Percentiles rank a stretch among this genome's conserved stretches.
phyloP scores from a whole-genome alignment of 2,113 vertebrate genomes.

The Petromus typicus region DNA sequence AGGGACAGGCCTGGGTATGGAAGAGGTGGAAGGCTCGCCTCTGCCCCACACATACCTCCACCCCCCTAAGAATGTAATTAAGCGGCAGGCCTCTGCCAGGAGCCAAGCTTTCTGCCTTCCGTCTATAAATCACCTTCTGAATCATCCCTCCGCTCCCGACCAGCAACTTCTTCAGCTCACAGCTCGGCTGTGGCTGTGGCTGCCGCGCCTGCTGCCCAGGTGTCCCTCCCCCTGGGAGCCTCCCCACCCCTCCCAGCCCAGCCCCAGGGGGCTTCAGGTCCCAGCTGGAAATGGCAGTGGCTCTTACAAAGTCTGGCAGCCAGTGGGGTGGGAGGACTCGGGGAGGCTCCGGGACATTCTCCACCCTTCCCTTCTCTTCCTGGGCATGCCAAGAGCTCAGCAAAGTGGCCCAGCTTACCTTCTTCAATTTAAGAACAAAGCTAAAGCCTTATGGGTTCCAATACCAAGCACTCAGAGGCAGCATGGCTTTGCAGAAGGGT shows the following conservation, averaged over 20 bases:
- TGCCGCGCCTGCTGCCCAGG: constrained; percentile 57
- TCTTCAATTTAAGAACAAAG: not conserved
- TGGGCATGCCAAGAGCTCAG: not conserved
- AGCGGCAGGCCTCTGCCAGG: constrained; percentile 79
- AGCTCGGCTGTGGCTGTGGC: too few species aligned
- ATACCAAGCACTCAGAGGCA: not conserved
- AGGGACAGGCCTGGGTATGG: constrained; percentile 25
- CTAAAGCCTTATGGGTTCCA: not conserved
- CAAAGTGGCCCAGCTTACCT: not conserved
- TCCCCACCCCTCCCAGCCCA: not conserved
- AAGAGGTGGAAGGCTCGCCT: not conserved
- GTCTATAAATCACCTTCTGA: constrained; percentile 84
- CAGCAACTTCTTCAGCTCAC: constrained; percentile 70
- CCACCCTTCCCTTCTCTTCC: not conserved
- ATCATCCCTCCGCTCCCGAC: constrained; percentile 79
- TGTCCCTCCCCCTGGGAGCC: constrained; percentile 56
- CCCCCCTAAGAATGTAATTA: constrained; percentile 83
- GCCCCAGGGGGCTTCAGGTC: not conserved
- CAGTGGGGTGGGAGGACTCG: not conserved
- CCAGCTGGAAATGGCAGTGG: constrained; percentile 45
- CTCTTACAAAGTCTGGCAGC: not conserved
- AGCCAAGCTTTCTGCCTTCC: constrained; percentile 83
- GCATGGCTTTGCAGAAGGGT: not conserved
- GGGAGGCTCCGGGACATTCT: not conserved
- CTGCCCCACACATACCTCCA: constrained; percentile 51